Evolutionary conservation across 1,140 invertebrate genomes (phyloP), one percentile per base, ranked within the genome.

Genomic region (Diorhabda sublineata): DNA sequence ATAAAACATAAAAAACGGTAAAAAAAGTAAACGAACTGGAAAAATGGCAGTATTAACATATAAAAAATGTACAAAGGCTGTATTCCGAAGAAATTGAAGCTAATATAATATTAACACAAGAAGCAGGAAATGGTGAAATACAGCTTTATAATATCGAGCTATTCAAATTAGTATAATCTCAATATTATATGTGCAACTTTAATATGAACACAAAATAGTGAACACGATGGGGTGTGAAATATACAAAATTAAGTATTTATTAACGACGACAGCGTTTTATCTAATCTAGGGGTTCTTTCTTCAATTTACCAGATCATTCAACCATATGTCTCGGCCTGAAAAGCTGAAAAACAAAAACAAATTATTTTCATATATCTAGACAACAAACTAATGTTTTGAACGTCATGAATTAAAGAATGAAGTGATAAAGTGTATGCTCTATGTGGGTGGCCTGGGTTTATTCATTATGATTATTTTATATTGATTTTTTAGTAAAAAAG

Each of bases 41-140:
- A 73, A 76, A 75, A 77, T 79, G 77, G 77, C 77, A 79, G 77
- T 78, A 74, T 67, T 9, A 68, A 68, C 68, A 56, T 62, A 67
- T 44, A 69, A 68, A 73, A 59, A 72, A 71, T 68, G 66, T 67
- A 70, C 64, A 66, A 65, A n/a, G 70, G 64, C 63, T 69, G 69
- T 76, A 75, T 73, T 72, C 64, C 69, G 67, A 66, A 67, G 66
- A 67, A 45, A 64, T 47, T 67, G 56, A 68, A 74, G 69, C 69
- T 67, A 58, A 47, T 26, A 52, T 52, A 71, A 65, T 42, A 68
- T 45, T 61, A 65, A 68, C 45, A 63, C 67, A 65, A 56, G 64
- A 72, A 70, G 67, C 69, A 64, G 26, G 67, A 70, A 68, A 68
- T 56, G 67, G 57, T 66, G 68, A 63, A 73, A 68, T 70, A 73